Base-by-base conservation (phyloP, 2,888 invertebrate species). In the Aquatica leii region DNA sequence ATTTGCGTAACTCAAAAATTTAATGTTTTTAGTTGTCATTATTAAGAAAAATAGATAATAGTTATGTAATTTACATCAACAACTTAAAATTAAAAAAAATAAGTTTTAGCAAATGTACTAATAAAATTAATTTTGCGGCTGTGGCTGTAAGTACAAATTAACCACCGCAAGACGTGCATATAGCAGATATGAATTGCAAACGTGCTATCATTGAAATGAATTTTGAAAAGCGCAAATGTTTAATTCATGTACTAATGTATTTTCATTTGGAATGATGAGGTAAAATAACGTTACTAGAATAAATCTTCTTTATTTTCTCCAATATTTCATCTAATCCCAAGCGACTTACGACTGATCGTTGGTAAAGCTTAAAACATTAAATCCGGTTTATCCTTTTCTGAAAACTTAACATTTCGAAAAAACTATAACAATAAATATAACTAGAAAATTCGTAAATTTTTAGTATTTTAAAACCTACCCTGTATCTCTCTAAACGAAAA, bases 291-390 rank as follows among this genome's bases (percentile, higher is more conserved):
- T 50, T 40, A 59, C 66, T 52, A 35, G 49, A 51, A 68, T 69
- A 71, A 69, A 71, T 69, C 69, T 65, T 62, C 62, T 71, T 71
- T 68, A 71, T 71, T 69, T 69, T 69, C 62, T 31, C 61, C 65
- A 55, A 65, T 65, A 69, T 71, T 71, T 71, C 68, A 71, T 57
- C 63, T 64, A 71, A 71, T 69, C 71, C 71, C 66, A 24, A 58
- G 64, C 41, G 65, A 59, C 62, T 57, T 46, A 46, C 48, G 51
- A 58, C 57, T 62, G 62, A 62, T 62, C 58, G 58, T 41, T 52
- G 58, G 58, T 31, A 43, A 41, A 51, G 52, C 56, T 51, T 37
- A 35, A 56, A 59, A 55, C 43, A 31, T 20, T 37, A 41, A 62
- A 56, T 62, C 51, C 56, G 17, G 20, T 41, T 62, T 62, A 55